Percentiles rank a stretch among this genome's conserved stretches.
Conservation (phyloP, 2,113 vertebrate species). For the Nerophis lumbriciformis region DNA sequence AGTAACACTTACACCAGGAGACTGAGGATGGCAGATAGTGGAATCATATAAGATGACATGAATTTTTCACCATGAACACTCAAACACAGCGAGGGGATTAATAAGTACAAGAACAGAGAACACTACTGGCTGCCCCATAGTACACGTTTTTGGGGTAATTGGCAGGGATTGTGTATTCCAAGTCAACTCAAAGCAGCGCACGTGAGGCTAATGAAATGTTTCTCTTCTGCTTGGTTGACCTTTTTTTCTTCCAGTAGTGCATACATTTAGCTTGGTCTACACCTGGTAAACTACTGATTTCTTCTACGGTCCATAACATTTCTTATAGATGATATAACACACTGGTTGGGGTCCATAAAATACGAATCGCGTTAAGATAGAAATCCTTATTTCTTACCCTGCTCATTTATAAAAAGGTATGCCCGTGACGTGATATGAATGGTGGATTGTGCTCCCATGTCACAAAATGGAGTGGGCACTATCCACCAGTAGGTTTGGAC, state of each 20-base stretch:
- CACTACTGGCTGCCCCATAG: conserved; percentile 42
- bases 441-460: too few relatives aligned
- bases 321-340: not conserved
- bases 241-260: conserved; percentile 27
- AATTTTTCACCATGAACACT: conserved; percentile 50
- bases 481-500: too few relatives aligned
- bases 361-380: too few relatives aligned
- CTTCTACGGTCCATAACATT: conserved; percentile 34
- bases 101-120: conserved; percentile 55
- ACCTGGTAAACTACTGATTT: conserved; percentile 52
- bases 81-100: conserved; percentile 56
- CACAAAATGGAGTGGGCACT: too few relatives aligned
- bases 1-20: conserved; percentile 25
- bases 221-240: conserved; percentile 39
- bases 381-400: too few relatives aligned
- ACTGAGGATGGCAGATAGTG: conserved; percentile 24
- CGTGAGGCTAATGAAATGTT: conserved; percentile 48
- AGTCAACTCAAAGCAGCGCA: conserved; percentile 37
- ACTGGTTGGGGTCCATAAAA: too few relatives aligned
- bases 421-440: too few relatives aligned
- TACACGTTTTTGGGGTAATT: conserved; percentile 60
- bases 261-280: conserved; percentile 36
- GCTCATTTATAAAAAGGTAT: too few relatives aligned
- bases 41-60: conserved; percentile 38
- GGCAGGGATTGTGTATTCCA: conserved; percentile 52